phyloP scores from a whole-genome alignment of 1,140 invertebrate genomes.

The Apolygus lucorum region DNA sequence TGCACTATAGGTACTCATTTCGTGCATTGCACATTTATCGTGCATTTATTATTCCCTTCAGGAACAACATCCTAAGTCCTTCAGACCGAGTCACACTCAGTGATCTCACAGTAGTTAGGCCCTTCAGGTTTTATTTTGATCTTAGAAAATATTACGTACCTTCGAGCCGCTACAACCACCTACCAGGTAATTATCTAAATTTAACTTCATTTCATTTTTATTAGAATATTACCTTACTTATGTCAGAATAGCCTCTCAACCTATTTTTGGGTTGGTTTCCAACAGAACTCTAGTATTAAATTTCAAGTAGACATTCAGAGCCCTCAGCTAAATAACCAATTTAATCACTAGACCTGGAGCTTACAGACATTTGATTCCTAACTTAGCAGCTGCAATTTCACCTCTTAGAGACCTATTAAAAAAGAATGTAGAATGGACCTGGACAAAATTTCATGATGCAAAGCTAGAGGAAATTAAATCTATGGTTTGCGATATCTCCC shows the following conservation, averaged over 20 bases:
- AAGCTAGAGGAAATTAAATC: slow-evolving; percentile 38
- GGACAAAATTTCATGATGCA: slow-evolving; percentile 34
- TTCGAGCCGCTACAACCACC: too few species aligned
- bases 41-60: too few species aligned
- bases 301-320: slow-evolving; percentile 35
- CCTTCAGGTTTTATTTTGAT: too few species aligned
- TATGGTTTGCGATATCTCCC: slow-evolving; percentile 29
- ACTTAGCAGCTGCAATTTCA: slow-evolving; percentile 37
- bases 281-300: slow-evolving; percentile 38
- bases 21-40: too few species aligned
- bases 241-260: slow-evolving; percentile 36
- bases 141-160: too few species aligned
- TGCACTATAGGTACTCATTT: too few species aligned
- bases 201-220: slow-evolving; percentile 37
- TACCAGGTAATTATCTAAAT: too few species aligned
- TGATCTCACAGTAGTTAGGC: too few species aligned
- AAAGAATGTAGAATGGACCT: slow-evolving; percentile 38
- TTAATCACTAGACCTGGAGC: slow-evolving; percentile 40
- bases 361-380: slow-evolving; percentile 38
- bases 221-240: slow-evolving; percentile 37
- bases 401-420: slow-evolving; percentile 39
- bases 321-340: slow-evolving; percentile 36
- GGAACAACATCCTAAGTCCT: too few species aligned
- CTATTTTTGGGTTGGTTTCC: slow-evolving; percentile 36
- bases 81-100: too few species aligned